These are phyloP conservation scores for Neosalanx taihuensis DNA, from an alignment of 2,797 vertebrate genomes.

Conservation along the genomic window DNA sequence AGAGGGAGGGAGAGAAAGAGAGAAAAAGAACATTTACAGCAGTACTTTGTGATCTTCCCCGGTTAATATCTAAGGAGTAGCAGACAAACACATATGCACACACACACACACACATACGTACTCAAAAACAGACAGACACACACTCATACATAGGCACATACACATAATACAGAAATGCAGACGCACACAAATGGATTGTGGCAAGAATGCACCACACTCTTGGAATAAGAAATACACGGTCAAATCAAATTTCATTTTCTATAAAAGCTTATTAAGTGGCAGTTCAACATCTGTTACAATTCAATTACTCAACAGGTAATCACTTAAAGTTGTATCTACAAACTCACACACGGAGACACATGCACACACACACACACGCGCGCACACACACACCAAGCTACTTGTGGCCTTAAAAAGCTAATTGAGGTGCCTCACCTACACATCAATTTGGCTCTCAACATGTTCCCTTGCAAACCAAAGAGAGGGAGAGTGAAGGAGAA, in stretches of 20 bases:
- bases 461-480: constrained; percentile 1
- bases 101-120: background rate
- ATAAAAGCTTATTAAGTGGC: constrained; percentile 23
- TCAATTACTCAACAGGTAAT: constrained; percentile 27
- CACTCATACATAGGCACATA: background rate
- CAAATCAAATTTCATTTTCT: constrained; percentile 5
- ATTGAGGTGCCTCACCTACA: constrained; percentile 6
- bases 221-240: background rate
- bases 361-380: constrained; percentile 14
- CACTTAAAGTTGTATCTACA: constrained; percentile 1
- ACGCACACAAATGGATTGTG: background rate
- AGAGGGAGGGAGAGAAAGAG: no score
- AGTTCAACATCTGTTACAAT: constrained; percentile 23
- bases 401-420: background rate
- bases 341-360: constrained; percentile 17
- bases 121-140: background rate
- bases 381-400: constrained; percentile 6
- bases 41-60: no score
- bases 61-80: no score
- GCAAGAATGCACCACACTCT: no score
- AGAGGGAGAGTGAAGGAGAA: background rate
- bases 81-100: constrained; percentile 17
- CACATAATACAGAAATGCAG: background rate
- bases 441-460: constrained; percentile 26
- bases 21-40: no score